Evolutionary conservation across 2,888 invertebrate genomes (phyloP), one percentile per base, ranked within the genome.

Genomic region (Agonopterix arenella): DNA sequence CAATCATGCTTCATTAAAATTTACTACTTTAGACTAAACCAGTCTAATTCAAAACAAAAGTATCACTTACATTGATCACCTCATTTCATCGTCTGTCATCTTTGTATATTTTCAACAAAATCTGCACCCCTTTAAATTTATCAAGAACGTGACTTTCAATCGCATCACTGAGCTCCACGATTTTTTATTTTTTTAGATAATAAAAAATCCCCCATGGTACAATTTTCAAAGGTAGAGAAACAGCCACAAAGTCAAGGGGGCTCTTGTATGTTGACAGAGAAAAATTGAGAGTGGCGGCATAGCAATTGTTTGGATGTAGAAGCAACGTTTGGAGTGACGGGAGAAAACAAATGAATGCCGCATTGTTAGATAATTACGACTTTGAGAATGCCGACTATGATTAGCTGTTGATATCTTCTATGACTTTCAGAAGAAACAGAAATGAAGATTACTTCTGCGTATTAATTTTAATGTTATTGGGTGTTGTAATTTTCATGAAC

Each of bases 121-220:
- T 40, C 10, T 40, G 13, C 13, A 13, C 13, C 13, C 13, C 51
- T 53, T 52, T 41, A 55, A 61, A 56, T 56, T 56, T 66, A 61
- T 58, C 53, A 60, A 56, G 59, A 63, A 75, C 74, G 74, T 70
- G 76, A 67, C 70, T 64, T 62, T 70, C 70, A 76, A 47, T 47
- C 45, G 45, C 44, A 45, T 41, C 36, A 9, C 9, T 5, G 28
- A 66, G 64, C 41, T 7, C 9, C 4, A 13, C 66, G 64, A 70
- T 75, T 28, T 80, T 77, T 78, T 80, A 78, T 79, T 80, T 80
- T 74, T 73, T 80, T 78, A 83, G 80, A 82, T 83, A 84, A 84
- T 84, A 81, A 78, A 71, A 73, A 64, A 74, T 70, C 79, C 79
- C 79, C 76, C 61, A 62, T 63, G 66, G 70, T 63, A 70, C 75